These are phyloP conservation scores for Pantherophis guttatus DNA, from an alignment of 2,113 vertebrate genomes.

Conservation along the genomic window DNA sequence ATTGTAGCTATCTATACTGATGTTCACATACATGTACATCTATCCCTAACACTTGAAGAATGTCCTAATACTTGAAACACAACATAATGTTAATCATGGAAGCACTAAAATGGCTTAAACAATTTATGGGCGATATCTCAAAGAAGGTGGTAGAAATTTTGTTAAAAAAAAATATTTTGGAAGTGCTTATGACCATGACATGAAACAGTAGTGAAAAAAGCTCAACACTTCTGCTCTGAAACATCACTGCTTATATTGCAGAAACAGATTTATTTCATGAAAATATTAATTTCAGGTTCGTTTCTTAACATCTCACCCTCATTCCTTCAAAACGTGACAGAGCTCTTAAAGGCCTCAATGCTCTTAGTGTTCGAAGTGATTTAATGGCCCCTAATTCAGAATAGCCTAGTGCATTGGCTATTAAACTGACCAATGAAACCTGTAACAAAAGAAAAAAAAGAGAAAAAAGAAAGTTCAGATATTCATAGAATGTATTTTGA, in stretches of 20 bases:
- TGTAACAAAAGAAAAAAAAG: slow-evolving; percentile 48
- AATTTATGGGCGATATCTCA: background rate
- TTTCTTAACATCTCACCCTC: slow-evolving; percentile 84
- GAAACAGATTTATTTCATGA: slow-evolving; percentile 28
- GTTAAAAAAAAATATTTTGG: background rate
- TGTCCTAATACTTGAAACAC: no score
- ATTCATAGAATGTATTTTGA: background rate
- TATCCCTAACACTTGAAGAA: background rate
- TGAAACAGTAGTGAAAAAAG: slow-evolving; percentile 20
- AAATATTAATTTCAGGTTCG: slow-evolving; percentile 37
- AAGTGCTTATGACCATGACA: slow-evolving; percentile 10
- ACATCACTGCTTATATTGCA: slow-evolving; percentile 30
- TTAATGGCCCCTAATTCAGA: slow-evolving; percentile 91
- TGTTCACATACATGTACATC: background rate
- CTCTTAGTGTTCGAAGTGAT: slow-evolving; percentile 92
- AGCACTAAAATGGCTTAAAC: background rate
- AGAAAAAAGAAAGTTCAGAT: no score
- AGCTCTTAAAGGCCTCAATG: slow-evolving; percentile 93
- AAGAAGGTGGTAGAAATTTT: background rate
- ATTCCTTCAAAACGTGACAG: slow-evolving; percentile 98
- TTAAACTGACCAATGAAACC: slow-evolving; percentile 93
- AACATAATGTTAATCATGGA: background rate
- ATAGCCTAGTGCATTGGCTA: slow-evolving; percentile 84
- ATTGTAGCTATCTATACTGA: background rate
- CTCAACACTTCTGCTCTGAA: slow-evolving; percentile 28